Base-by-base conservation (phyloP, 1,140 invertebrate species). In the Delia radicum region DNA sequence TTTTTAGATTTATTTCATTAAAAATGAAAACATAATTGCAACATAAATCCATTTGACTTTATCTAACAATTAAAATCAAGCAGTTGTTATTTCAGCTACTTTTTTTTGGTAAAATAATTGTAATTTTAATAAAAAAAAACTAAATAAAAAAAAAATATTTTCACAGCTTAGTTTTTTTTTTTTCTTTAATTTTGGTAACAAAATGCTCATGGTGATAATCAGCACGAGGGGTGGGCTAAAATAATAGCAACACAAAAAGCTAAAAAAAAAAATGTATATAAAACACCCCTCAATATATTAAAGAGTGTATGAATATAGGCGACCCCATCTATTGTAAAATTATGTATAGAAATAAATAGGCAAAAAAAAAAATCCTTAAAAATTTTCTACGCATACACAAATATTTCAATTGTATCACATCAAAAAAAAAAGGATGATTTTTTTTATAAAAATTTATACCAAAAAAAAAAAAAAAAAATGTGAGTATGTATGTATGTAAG, bases 41-140 rank as follows among this genome's bases (percentile, higher is more conserved):
- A 69, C 65, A 69, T 69, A 69, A 69, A 69, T 69, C 65, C 65
- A 69, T 33, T 69, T 69, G 65, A 69, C 65, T 69, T 69, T 69
- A 69, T 69, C 65, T 69, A 33, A 69, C 65, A 69, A 69, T 69
- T 21, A 69, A 69, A 69, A 69, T 69, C 65, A 69, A 37, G 65
- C 63, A 67, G 63, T 67, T 67, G 63, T 67, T 67, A 67, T 29
- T 67, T 29, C 63, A 55, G 4, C 65, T 33, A 21, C n/a, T 69
- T 69, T 69, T 69, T 63, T 69, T 37, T 3, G 21, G 6, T n/a
- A 33, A 33, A 65, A 65, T 33, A 33, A 67, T 28, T 37, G 21
- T n/a, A 69, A 21, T 27, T 21, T 69, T 69, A 0, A 21, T 28
- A 8, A n/a, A 69, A 69, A 69, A 69, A 69, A 2, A 27, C 1